These are phyloP conservation scores for Tringa solitaria DNA, from an alignment of 2,113 vertebrate species.

Conservation along the genomic window DNA sequence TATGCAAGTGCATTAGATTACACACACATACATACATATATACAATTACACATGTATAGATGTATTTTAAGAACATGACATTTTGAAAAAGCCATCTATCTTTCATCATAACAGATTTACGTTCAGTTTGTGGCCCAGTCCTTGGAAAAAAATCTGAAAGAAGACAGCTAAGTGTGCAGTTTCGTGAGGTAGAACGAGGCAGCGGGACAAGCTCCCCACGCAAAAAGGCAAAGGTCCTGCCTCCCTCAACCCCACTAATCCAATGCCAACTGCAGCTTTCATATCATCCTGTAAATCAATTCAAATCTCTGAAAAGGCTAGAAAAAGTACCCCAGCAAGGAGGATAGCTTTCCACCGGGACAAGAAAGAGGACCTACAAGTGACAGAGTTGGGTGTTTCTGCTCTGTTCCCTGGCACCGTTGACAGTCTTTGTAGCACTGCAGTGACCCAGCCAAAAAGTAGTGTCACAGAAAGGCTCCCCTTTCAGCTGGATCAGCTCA, in stretches of 20 bases:
- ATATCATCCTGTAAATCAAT: neutral
- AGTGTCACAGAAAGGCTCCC: neutral
- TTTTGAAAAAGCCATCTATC: conserved; percentile 61
- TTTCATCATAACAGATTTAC: conserved; percentile 58
- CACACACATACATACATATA: conserved; percentile 17
- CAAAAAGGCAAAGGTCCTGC: neutral
- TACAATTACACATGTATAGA: conserved; percentile 54
- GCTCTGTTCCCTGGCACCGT: neutral
- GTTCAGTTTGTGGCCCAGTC: conserved; percentile 27
- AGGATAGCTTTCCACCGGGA: neutral
- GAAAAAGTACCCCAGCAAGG: neutral
- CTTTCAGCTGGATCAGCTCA: neutral
- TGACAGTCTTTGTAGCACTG: neutral
- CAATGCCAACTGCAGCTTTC: neutral
- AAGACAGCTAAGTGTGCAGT: neutral
- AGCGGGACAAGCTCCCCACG: neutral
- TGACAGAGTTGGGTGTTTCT: neutral
- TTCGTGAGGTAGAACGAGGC: neutral
- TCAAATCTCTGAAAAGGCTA: neutral
- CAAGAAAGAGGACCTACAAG: neutral
- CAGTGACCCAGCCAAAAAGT: neutral
- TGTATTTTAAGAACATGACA: conserved; percentile 64
- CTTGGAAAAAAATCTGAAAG: conserved; percentile 48
- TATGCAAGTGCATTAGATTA: conserved; percentile 44
- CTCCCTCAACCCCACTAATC: neutral